These are phyloP conservation scores for Agrochola lychnidis DNA, from an alignment of 2,888 invertebrate genomes.

Conservation along the genomic window DNA sequence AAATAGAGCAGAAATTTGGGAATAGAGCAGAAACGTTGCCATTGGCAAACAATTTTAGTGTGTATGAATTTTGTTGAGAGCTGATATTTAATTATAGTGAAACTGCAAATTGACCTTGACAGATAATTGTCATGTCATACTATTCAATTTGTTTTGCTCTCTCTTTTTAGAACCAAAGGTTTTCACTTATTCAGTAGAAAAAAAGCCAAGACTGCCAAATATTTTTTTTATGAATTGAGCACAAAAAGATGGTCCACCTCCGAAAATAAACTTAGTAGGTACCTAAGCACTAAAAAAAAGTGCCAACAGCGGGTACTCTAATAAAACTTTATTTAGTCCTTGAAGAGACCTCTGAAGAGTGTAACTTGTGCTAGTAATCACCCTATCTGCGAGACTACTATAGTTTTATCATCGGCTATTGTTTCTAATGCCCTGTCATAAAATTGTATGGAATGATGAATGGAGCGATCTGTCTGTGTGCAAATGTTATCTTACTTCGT, in stretches of 20 bases:
- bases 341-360: constrained; percentile 13
- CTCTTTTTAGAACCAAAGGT: too few species aligned
- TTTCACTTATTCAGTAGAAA: neutral
- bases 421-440: constrained; percentile 45
- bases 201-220: neutral
- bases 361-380: constrained; percentile 18
- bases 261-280: constrained; percentile 2
- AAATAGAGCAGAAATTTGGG: neutral
- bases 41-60: neutral
- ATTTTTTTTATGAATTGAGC: neutral
- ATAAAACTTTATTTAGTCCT: constrained; percentile 34
- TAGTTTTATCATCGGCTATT: constrained; percentile 49
- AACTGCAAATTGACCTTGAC: too few species aligned
- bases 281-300: constrained; percentile 19
- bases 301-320: constrained; percentile 4
- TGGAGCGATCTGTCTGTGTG: constrained; percentile 36
- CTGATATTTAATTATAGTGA: neutral
- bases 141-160: neutral
- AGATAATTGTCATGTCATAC: neutral
- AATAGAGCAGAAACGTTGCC: neutral
- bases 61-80: constrained; percentile 9
- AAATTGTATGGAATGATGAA: constrained; percentile 48
- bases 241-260: constrained; percentile 9
- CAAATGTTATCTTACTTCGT: constrained; percentile 33
- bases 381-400: constrained; percentile 13